Conservation (phyloP, 2,888 invertebrate species). For the Archaeoteleia sp. region DNA sequence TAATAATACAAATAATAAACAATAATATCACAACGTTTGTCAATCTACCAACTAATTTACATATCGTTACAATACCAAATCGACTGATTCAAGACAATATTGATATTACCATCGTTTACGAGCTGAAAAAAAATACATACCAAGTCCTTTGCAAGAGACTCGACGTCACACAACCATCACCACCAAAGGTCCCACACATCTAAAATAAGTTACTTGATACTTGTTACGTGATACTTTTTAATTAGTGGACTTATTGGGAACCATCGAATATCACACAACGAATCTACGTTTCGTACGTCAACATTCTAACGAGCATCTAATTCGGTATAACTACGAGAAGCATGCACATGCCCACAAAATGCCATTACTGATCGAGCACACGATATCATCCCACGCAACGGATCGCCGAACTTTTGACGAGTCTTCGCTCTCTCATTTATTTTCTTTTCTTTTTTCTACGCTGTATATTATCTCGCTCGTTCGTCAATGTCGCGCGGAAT, state of each 20-base stretch:
- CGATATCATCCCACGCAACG: slow-evolving; percentile 22
- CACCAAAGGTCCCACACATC: slow-evolving; percentile 65
- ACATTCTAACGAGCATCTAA: slow-evolving; percentile 53
- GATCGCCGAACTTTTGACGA: too few species aligned
- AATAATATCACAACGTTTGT: slow-evolving; percentile 59
- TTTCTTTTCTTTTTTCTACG: slow-evolving; percentile 2
- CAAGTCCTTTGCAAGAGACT: slow-evolving; percentile 58
- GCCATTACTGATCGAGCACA: slow-evolving; percentile 35
- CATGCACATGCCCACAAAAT: slow-evolving; percentile 54
- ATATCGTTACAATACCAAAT: slow-evolving; percentile 56
- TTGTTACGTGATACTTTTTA: slow-evolving; percentile 43
- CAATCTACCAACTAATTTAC: slow-evolving; percentile 63
- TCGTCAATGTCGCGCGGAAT: too few species aligned
- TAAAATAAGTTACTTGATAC: slow-evolving; percentile 45
- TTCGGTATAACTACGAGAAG: slow-evolving; percentile 25
- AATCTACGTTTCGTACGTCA: slow-evolving; percentile 3
- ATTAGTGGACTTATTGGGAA: slow-evolving; percentile 43
- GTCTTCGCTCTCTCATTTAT: background rate
- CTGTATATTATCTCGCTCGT: slow-evolving; percentile 5
- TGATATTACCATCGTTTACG: slow-evolving; percentile 45
- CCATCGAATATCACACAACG: slow-evolving; percentile 39
- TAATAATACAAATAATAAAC: slow-evolving; percentile 24
- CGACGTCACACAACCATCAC: slow-evolving; percentile 71
- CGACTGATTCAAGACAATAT: slow-evolving; percentile 51
- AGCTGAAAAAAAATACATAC: slow-evolving; percentile 42